Conservation (phyloP, 2,888 invertebrate species). For the Zygogramma bicolorata region DNA sequence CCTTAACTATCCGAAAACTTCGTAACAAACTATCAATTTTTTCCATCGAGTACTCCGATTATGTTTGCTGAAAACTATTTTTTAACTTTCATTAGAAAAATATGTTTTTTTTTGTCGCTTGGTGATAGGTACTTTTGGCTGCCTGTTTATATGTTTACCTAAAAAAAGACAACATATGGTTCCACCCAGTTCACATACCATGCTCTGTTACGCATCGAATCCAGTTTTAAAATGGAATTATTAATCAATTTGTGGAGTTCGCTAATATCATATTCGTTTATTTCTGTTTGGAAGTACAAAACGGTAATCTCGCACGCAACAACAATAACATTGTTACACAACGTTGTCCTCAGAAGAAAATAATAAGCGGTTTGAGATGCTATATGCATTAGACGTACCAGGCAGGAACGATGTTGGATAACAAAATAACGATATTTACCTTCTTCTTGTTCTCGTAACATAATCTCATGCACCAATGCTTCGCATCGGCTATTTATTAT, state of each 20-base stretch:
- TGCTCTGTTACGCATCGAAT: background rate
- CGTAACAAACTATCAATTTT: no score
- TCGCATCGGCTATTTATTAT: background rate
- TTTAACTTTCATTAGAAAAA: no score
- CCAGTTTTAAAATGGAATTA: background rate
- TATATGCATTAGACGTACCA: background rate
- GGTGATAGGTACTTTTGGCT: background rate
- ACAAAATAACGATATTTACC: constrained; percentile 13
- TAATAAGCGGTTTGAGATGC: background rate
- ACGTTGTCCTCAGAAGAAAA: background rate
- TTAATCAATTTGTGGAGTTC: background rate
- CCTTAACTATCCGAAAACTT: no score
- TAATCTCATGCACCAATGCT: constrained; percentile 18
- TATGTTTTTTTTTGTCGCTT: no score
- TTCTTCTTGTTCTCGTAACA: constrained; percentile 13
- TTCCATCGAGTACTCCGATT: no score
- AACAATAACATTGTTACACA: background rate
- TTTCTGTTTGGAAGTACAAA: background rate
- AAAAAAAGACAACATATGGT: background rate
- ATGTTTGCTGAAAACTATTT: no score
- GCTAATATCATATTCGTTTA: background rate
- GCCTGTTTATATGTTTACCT: background rate
- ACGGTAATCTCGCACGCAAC: background rate
- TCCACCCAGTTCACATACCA: background rate
- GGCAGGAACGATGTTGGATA: constrained; percentile 5